Evolutionary conservation across 2,797 vertebrate species (phyloP).

Genomic region (Sternarchorhynchus goeldii): DNA sequence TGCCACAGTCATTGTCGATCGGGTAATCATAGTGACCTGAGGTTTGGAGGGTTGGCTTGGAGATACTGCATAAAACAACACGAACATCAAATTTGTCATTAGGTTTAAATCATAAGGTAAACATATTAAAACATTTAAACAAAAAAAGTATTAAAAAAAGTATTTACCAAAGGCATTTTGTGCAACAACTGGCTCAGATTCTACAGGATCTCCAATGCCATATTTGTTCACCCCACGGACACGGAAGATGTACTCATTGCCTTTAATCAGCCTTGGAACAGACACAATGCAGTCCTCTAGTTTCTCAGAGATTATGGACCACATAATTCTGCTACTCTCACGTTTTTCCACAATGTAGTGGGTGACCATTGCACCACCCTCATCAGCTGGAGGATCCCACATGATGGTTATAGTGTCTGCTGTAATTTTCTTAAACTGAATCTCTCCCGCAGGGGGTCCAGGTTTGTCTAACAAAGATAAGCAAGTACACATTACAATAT

Average conservation of each 20-base stretch:
- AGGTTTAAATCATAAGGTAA: not conserved
- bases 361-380: constrained; percentile 92
- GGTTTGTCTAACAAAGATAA: constrained; percentile 84
- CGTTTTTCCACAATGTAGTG: constrained; percentile 98
- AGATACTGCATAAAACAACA: constrained; percentile 77
- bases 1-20: constrained; percentile 92
- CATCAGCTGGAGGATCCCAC: constrained; percentile 92
- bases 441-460: constrained; percentile 89
- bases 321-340: constrained; percentile 95
- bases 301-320: constrained; percentile 96
- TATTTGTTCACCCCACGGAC: constrained; percentile 96
- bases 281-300: constrained; percentile 87
- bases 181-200: constrained; percentile 88
- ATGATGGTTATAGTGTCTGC: constrained; percentile 91
- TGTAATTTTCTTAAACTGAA: constrained; percentile 94
- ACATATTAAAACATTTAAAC: not conserved
- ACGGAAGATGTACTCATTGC: constrained; percentile 97
- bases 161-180: constrained; percentile 93
- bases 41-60: constrained; percentile 92
- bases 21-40: constrained; percentile 90
- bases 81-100: not conserved
- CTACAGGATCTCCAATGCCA: constrained; percentile 90
- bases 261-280: constrained; percentile 92
- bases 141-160: not conserved
- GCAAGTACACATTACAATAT: not conserved